These are phyloP conservation scores for Gallinago stenura DNA, from an alignment of 2,797 vertebrate species.

Conservation along the genomic window DNA sequence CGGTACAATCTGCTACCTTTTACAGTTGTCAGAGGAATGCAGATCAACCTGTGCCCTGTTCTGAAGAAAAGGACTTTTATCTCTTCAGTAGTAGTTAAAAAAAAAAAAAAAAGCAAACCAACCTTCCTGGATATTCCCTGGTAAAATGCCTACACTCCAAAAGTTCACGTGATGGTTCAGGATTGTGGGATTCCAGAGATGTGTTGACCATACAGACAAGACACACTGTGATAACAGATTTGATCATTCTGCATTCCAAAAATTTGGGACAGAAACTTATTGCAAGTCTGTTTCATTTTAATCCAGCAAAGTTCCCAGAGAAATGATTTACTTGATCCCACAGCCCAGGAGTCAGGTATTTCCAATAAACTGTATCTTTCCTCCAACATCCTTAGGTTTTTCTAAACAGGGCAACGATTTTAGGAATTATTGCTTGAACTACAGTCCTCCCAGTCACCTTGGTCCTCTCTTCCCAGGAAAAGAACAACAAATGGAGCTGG, in stretches of 20 bases:
- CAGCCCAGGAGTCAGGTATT: not conserved
- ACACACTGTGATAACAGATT: fast-evolving
- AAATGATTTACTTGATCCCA: not conserved
- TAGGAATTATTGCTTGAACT: not conserved
- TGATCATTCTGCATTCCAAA: no score
- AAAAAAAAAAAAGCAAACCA: not conserved
- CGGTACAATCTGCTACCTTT: not conserved
- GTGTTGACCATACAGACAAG: not conserved
- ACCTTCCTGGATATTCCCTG: not conserved
- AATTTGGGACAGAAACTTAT: not conserved
- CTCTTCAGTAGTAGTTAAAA: not conserved
- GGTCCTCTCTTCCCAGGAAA: no score
- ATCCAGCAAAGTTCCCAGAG: not conserved
- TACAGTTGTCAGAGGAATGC: not conserved
- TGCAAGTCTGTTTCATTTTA: not conserved
- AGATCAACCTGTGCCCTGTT: not conserved
- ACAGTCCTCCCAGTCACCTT: not conserved
- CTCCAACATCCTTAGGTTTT: not conserved
- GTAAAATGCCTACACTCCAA: not conserved
- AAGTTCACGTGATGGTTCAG: fast-evolving
- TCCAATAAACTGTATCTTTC: not conserved
- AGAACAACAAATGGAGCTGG: not conserved
- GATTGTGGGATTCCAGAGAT: not conserved
- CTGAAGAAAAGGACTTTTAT: not conserved
- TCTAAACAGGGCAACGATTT: fast-evolving